phyloP scores from a whole-genome alignment of 2,113 vertebrate species.

The Condylura cristata region DNA sequence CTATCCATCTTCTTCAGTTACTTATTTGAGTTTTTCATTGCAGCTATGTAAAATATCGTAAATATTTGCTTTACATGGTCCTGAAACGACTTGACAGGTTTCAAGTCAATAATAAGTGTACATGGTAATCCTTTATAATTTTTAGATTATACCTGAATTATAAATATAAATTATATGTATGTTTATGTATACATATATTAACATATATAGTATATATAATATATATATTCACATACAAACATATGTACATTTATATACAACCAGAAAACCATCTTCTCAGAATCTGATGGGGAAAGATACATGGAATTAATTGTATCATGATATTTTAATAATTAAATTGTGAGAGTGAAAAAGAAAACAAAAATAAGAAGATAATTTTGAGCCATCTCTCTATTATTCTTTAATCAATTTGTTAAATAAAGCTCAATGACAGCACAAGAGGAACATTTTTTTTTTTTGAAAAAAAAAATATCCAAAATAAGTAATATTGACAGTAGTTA shows the following conservation, averaged over 20 bases:
- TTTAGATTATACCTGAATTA: background rate
- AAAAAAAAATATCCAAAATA: background rate
- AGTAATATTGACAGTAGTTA: background rate
- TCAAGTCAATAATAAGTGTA: background rate
- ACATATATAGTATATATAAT: no score
- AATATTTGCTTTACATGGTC: background rate
- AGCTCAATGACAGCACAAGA: background rate
- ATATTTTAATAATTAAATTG: background rate
- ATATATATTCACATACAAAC: no score
- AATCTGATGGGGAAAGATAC: background rate
- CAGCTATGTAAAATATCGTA: background rate
- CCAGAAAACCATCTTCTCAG: background rate
- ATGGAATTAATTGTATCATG: background rate
- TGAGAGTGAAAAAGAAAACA: background rate
- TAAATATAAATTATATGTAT: no score
- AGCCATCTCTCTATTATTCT: background rate
- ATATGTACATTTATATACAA: background rate
- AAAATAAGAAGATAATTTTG: background rate
- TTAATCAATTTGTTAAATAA: background rate
- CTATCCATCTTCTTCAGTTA: background rate
- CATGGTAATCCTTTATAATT: background rate
- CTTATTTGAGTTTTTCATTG: conserved; percentile 16
- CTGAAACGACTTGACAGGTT: background rate
- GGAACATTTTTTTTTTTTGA: background rate
- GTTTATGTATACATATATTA: no score